Evolutionary conservation across 2,888 invertebrate species (phyloP), one percentile per base, ranked within the genome.

Genomic region (Isotomurus palustris): DNA sequence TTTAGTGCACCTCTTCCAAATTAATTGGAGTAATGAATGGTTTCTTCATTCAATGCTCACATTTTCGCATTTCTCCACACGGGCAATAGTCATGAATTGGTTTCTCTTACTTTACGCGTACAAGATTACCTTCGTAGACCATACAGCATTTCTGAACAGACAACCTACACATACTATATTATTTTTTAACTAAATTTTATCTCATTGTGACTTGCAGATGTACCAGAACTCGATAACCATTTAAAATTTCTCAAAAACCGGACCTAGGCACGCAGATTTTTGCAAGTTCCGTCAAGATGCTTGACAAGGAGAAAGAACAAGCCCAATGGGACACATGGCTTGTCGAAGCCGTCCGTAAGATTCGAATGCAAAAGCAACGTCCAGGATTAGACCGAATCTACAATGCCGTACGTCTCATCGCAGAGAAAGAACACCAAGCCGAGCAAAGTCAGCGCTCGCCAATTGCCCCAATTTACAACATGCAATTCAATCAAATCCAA

Each of bases 321-420:
- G 55, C 60, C 41, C 68, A 68, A 41, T 70, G 68, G 68, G 70
- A 70, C 57, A 56, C 57, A 29, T 70, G 70, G 70, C 57, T 70
- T 22, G 53, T 67, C 17, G 66, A 66, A 54, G 68, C 70, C 12
- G 70, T 70, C 10, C 58, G 62, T 17, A 70, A 70, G 41, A 68
- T 70, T 44, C 66, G 70, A 24, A 57, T 60, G 22, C 70, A 70
- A 49, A 70, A 70, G 53, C 70, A 70, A 53, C 62, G 70, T 29
- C 70, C 70, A 10, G 63, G 64, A 12, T 50, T 68, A 27, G 70
- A 70, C 55, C 48, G 70, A 22, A 70, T 70, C 27, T 70, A 68
- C 52, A 70, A 67, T 50, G 67, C 68, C 14, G 70, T 70, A 25
- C 64, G 70, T 24, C 67, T 67, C 29, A 53, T 70, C 8, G 68